Evolutionary conservation across 2,113 vertebrate genomes (phyloP).

Genomic region (Budorcas taxicolor): DNA sequence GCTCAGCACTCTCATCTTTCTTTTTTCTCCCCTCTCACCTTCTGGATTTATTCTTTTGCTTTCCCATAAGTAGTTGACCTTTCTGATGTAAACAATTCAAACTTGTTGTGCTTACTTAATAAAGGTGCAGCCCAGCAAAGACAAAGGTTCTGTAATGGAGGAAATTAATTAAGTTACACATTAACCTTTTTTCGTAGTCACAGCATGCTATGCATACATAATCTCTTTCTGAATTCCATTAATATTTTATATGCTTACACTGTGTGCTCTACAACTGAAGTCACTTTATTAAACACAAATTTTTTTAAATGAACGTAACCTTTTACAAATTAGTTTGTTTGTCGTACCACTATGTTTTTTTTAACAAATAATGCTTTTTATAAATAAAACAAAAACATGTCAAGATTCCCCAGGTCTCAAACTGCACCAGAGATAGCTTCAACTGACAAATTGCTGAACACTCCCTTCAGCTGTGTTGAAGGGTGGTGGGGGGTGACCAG

Average conservation of each 20-base stretch:
- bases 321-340: background rate
- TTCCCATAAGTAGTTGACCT: slow-evolving; percentile 6
- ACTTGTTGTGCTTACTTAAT: background rate
- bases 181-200: background rate
- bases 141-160: background rate
- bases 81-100: slow-evolving; percentile 5
- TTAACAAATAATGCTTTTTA: background rate
- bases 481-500: no score
- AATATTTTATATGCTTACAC: background rate
- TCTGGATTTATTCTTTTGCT: background rate
- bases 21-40: background rate
- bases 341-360: background rate
- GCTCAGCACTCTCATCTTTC: background rate
- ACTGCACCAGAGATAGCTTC: background rate
- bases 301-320: background rate
- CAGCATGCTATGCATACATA: background rate
- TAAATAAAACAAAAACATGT: background rate
- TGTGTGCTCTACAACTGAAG: background rate
- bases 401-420: background rate
- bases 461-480: background rate
- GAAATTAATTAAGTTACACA: background rate
- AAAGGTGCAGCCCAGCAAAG: background rate
- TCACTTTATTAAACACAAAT: background rate
- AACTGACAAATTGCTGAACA: background rate
- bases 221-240: background rate